Conservation (phyloP, 2,888 invertebrate genomes). For the Helobdella robusta region DNA sequence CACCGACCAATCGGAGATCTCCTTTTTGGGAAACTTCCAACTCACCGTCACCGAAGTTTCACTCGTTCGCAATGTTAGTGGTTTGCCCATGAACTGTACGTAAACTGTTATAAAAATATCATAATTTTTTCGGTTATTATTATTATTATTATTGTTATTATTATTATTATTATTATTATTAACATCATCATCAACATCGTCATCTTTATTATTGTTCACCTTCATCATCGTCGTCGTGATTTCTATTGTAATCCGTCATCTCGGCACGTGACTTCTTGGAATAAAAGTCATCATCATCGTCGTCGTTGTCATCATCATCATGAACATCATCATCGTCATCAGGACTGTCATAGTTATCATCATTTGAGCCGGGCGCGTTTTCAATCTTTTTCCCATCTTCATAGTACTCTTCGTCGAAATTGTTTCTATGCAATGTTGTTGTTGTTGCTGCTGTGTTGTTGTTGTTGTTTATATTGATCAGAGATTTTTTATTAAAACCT, state of each 20-base stretch:
- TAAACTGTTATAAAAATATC: not conserved
- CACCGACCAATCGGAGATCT: not conserved
- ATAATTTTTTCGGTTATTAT: constrained; percentile 5
- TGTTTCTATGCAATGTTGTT: not conserved
- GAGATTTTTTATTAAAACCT: no score
- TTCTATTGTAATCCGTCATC: no score
- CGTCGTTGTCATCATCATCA: constrained; percentile 22
- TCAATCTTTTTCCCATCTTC: not conserved
- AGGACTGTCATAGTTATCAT: not conserved
- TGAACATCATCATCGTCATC: not conserved
- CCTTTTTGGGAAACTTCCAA: constrained; percentile 16
- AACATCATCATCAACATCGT: constrained; percentile 4
- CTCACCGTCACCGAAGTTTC: constrained; percentile 14
- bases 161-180: not conserved
- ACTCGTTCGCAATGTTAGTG: constrained; percentile 7
- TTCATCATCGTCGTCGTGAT: constrained; percentile 5
- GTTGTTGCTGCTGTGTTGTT: no score
- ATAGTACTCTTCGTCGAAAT: not conserved
- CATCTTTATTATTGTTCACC: not conserved
- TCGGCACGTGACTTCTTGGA: no score
- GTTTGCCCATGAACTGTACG: constrained; percentile 16
- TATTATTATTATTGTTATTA: not conserved
- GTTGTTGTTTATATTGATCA: no score
- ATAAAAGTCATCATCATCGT: constrained; percentile 43
- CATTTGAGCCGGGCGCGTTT: not conserved